phyloP scores from a whole-genome alignment of 1,140 invertebrate species.

The Pentalonia nigronervosa region DNA sequence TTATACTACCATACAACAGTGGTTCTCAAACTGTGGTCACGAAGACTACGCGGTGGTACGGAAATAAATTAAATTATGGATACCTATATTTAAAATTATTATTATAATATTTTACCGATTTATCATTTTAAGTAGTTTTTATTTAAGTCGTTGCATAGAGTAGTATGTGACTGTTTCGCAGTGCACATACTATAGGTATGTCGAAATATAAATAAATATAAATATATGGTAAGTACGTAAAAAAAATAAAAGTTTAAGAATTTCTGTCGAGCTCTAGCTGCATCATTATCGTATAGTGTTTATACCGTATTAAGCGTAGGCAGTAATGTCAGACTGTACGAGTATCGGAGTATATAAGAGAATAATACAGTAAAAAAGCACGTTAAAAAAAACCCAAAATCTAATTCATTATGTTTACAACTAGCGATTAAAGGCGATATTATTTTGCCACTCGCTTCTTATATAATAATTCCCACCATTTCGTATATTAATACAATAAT shows the following conservation, averaged over 20 bases:
- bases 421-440: background rate
- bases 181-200: no score
- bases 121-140: background rate
- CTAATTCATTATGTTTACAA: background rate
- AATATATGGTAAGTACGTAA: no score
- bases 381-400: background rate
- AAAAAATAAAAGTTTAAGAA: no score
- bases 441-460: background rate
- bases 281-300: no score
- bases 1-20: background rate
- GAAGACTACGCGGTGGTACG: background rate
- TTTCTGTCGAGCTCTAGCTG: no score
- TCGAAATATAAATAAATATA: no score
- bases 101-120: background rate
- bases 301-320: no score
- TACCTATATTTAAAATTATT: background rate
- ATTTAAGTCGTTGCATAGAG: background rate
- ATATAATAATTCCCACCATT: background rate
- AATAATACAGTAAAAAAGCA: background rate
- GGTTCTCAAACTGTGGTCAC: background rate
- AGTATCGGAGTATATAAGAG: no score
- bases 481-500: conserved; percentile 4
- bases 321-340: no score
- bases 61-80: background rate
- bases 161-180: background rate